These are phyloP conservation scores for Electrona antarctica DNA, from an alignment of 2,113 vertebrate genomes.

Conservation along the genomic window DNA sequence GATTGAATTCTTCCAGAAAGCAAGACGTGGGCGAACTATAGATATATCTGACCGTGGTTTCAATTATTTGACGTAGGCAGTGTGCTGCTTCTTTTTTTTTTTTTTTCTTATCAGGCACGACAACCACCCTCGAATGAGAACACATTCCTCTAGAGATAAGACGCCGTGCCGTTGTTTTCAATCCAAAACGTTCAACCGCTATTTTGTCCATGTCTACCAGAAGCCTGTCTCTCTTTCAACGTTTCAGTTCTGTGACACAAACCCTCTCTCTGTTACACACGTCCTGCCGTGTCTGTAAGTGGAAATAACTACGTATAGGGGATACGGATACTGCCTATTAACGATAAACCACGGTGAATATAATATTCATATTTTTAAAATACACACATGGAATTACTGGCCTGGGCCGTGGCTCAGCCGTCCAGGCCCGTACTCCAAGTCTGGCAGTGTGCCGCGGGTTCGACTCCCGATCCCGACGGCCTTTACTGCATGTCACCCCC, in stretches of 20 bases:
- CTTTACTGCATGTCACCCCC: too few relatives aligned
- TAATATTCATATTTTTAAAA: neutral
- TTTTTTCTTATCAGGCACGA: slow-evolving; percentile 34
- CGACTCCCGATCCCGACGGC: too few relatives aligned
- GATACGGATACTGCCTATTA: neutral
- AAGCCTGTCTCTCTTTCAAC: neutral
- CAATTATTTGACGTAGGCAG: slow-evolving; percentile 31
- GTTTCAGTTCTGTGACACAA: neutral
- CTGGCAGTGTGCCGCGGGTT: too few relatives aligned
- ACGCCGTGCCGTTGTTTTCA: neutral
- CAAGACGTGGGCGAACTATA: slow-evolving; percentile 7
- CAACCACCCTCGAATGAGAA: slow-evolving; percentile 53
- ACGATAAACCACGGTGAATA: neutral
- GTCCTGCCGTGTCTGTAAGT: neutral
- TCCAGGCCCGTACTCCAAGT: too few relatives aligned
- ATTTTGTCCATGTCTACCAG: slow-evolving; percentile 1
- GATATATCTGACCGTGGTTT: slow-evolving; percentile 3
- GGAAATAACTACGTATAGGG: neutral
- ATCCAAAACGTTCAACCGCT: neutral
- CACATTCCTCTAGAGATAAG: slow-evolving; percentile 7
- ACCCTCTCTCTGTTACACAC: neutral
- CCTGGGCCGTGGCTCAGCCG: too few relatives aligned
- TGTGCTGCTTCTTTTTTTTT: slow-evolving; percentile 2
- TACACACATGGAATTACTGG: too few relatives aligned
- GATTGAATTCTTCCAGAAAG: slow-evolving; percentile 12